A percentile compares a stretch with the other conserved stretches of the same genome.
phyloP scores from a whole-genome alignment of 2,888 invertebrate species.

The Agrotis puta region DNA sequence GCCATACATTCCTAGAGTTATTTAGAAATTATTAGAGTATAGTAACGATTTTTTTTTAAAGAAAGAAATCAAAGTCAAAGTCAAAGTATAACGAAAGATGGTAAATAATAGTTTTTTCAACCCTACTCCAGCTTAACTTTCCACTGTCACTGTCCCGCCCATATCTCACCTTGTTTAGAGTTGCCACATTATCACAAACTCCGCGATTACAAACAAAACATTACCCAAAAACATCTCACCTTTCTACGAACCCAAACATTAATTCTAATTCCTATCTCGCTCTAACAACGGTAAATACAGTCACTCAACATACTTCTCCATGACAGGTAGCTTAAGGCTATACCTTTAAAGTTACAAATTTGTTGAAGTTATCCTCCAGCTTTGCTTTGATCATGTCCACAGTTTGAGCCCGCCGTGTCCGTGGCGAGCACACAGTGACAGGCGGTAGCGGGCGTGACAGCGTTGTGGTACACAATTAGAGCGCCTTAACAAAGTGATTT shows the following conservation, averaged over 20 bases:
- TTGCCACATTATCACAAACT: too few species aligned
- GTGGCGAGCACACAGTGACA: background rate
- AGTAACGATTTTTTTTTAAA: too few species aligned
- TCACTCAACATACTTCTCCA: conserved; percentile 31
- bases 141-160: too few species aligned
- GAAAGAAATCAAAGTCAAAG: too few species aligned
- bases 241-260: conserved; percentile 6
- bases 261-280: conserved; percentile 10
- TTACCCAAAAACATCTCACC: background rate
- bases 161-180: too few species aligned
- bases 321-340: conserved; percentile 46
- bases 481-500: too few species aligned
- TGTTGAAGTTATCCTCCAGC: conserved; percentile 42
- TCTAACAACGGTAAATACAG: conserved; percentile 17
- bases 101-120: too few species aligned
- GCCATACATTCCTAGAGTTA: too few species aligned
- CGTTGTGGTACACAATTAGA: too few species aligned
- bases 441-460: background rate
- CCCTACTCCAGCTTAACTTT: too few species aligned
- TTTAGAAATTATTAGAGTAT: too few species aligned
- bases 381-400: conserved; percentile 61
- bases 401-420: conserved; percentile 43
- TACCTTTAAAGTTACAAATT: conserved; percentile 59
- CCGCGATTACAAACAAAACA: background rate
- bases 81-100: too few species aligned